A percentile compares a stretch with the other conserved stretches of the same genome.
Evolutionary conservation across 2,113 vertebrate genomes (phyloP).

Genomic region (Eidolon helvum): DNA sequence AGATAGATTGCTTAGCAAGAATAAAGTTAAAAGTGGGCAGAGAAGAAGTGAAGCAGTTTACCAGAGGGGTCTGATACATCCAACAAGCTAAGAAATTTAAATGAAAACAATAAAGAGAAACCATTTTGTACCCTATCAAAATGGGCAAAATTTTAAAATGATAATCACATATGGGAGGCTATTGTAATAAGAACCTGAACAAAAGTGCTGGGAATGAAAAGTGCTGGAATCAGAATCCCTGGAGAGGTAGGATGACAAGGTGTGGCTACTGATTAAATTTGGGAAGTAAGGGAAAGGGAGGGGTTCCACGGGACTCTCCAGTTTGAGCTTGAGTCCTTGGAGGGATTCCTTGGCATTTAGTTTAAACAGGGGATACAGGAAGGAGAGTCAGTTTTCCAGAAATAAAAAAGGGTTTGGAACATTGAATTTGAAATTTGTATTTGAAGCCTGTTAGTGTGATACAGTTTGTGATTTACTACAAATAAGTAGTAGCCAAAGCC

Average conservation of each 20-base stretch:
- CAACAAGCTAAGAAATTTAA: not conserved
- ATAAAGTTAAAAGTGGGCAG: not conserved
- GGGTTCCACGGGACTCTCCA: accelerated
- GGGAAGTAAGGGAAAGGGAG: not conserved
- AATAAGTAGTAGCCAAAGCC: not conserved
- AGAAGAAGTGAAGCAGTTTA: not conserved
- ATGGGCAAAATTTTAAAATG: not conserved
- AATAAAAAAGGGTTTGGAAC: not conserved
- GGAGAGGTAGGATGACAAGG: not conserved
- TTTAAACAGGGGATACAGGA: not conserved
- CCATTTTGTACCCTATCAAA: not conserved
- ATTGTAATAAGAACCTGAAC: not conserved
- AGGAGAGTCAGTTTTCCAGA: not conserved
- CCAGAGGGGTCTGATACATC: not conserved
- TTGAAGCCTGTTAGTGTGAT: not conserved
- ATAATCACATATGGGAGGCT: not conserved
- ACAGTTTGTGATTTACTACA: not conserved
- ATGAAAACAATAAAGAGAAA: not conserved
- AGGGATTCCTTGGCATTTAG: not conserved
- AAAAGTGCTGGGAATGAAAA: not conserved
- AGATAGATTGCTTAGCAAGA: not conserved
- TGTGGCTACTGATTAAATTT: not conserved
- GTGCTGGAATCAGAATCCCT: not conserved
- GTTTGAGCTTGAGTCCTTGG: not conserved
- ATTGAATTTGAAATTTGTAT: not conserved